A percentile compares a stretch with the other conserved stretches of the same genome.
phyloP scores from a whole-genome alignment of 1,140 invertebrate species.

The Drosophila arizonae region DNA sequence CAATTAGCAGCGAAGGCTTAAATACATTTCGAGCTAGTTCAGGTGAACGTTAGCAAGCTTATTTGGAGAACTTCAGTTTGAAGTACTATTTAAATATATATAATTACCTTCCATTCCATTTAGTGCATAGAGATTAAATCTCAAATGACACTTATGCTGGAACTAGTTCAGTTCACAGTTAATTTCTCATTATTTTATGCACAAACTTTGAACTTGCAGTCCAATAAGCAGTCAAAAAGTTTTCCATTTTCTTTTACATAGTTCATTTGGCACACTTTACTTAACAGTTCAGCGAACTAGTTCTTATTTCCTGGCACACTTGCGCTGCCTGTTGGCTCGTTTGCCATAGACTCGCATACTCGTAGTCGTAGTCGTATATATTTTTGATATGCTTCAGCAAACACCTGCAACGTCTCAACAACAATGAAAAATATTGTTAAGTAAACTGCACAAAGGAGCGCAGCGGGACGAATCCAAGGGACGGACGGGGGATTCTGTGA shows the following conservation, averaged over 20 bases:
- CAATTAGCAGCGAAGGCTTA: too few relatives aligned
- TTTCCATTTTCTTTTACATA: too few relatives aligned
- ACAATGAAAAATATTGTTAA: conserved; percentile 73
- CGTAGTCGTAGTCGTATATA: conserved; percentile 46
- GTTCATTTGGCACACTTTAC: neutral
- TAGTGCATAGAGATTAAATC: neutral
- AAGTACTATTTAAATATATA: neutral
- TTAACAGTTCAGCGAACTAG: conserved; percentile 5
- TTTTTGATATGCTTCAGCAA: conserved; percentile 75
- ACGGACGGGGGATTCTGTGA: too few relatives aligned
- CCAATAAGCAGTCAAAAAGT: neutral
- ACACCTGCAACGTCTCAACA: conserved; percentile 79
- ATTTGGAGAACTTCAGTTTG: too few relatives aligned
- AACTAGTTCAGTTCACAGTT: conserved; percentile 6
- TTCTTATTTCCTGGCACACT: neutral
- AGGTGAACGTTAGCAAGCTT: too few relatives aligned
- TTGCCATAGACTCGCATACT: conserved; percentile 27
- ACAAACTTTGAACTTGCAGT: neutral
- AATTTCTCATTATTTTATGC: neutral
- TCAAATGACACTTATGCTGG: neutral
- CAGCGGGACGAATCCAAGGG: neutral
- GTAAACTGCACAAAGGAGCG: conserved; percentile 53
- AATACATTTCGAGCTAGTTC: too few relatives aligned
- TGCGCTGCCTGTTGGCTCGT: neutral
- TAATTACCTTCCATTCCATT: too few relatives aligned